Base-by-base conservation (phyloP, 1,140 invertebrate genomes). In the Lethrus apterus region DNA sequence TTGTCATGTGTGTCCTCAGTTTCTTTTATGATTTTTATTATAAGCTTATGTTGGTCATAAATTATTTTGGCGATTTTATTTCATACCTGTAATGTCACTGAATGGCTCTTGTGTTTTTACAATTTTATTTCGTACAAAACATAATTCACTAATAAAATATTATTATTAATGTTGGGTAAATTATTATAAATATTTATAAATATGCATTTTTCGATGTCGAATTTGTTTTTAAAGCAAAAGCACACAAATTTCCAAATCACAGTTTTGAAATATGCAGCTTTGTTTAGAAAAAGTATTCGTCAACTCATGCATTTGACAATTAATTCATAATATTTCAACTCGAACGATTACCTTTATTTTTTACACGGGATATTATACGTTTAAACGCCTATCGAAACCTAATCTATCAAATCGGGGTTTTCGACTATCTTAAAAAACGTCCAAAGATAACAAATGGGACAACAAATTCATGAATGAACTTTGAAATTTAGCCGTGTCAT, bases 1-100 rank as follows among this genome's bases (percentile, higher is more conserved):
- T 51, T 54, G 54, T 56, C 54, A 51, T 51, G 47, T 54, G 46
- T 48, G 46, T 51, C 44, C 51, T 35, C 38, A 41, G 36, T 23
- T 44, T 38, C 46, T 50, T 46, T 53, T 50, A 30, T 46, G 35
- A 43, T 35, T 45, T 50, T 50, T 53, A 50, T 50, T 48, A 34
- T 52, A 38, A 49, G 23, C 42, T 41, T 33, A 43, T 44, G 40
- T 52, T 17, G 33, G 17, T 36, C 23, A 52, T 52, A 52, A 52
- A 52, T 52, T 52, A 48, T 45, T 33, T 44, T 35, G 17, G 17
- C 18, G 43, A 48, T 51, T 51, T 51, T 48, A 48, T 47, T 38
- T 38, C 35, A 21, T 38, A 38, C 35, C 35, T 38, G 35, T 21
- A 11, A 3, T n/a, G 35, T 21, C 19, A 7, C n/a, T 9, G 9